phyloP scores from a whole-genome alignment of 2,888 invertebrate species.

The Colostygia pectinataria region DNA sequence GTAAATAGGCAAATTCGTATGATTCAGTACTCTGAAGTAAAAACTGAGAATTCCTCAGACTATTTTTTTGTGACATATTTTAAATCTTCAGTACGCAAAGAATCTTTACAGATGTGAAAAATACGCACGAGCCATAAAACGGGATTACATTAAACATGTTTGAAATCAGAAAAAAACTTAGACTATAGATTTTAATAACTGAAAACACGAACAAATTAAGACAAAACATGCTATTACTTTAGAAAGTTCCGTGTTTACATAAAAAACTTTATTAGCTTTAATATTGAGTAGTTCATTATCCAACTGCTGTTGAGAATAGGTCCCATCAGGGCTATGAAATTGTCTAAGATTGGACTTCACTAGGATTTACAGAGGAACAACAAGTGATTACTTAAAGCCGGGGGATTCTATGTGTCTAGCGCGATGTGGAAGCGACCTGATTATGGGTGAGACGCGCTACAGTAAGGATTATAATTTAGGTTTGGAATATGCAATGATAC shows the following conservation, averaged over 20 bases:
- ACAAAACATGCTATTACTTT: neutral
- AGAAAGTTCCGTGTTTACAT: slow-evolving; percentile 7
- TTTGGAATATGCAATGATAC: slow-evolving; percentile 2
- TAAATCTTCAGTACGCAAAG: too few relatives aligned
- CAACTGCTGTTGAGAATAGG: slow-evolving; percentile 22
- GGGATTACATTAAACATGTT: too few relatives aligned
- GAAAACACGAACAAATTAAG: neutral
- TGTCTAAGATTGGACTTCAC: slow-evolving; percentile 35
- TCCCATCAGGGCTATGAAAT: slow-evolving; percentile 33
- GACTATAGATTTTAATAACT: neutral
- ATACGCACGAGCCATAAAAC: too few relatives aligned
- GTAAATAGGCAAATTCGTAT: too few relatives aligned
- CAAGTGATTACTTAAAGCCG: slow-evolving; percentile 38
- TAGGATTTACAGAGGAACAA: slow-evolving; percentile 35
- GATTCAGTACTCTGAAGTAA: too few relatives aligned
- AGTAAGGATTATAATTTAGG: slow-evolving; percentile 14
- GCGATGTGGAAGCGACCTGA: slow-evolving; percentile 25
- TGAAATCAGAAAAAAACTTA: too few relatives aligned
- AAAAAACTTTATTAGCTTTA: slow-evolving; percentile 16
- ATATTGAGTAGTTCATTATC: slow-evolving; percentile 26
- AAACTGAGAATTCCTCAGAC: too few relatives aligned
- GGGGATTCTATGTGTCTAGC: slow-evolving; percentile 32
- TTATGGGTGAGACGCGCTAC: slow-evolving; percentile 22
- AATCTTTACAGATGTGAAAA: too few relatives aligned
- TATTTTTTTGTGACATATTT: too few relatives aligned